Conservation (phyloP, 2,797 vertebrate species). For the Acanthopagrus latus region DNA sequence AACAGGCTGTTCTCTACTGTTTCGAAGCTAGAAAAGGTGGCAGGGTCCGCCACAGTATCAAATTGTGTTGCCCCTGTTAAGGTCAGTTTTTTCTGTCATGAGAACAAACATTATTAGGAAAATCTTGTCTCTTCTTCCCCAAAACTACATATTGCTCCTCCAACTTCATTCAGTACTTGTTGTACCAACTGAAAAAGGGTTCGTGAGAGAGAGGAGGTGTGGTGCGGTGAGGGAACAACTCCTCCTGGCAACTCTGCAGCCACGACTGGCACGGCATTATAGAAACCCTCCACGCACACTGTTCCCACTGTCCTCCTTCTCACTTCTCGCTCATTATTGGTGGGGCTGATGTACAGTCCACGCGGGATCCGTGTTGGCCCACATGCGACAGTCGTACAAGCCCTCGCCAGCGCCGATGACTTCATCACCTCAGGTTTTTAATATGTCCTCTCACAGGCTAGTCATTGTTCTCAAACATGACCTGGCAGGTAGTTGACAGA, state of each 20-base stretch:
- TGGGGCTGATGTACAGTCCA: background rate
- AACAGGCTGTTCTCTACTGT: too few relatives aligned
- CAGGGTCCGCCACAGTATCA: too few relatives aligned
- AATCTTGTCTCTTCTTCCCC: too few relatives aligned
- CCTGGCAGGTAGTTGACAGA: constrained; percentile 61
- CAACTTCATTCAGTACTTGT: background rate
- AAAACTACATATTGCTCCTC: background rate
- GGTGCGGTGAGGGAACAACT: constrained; percentile 15
- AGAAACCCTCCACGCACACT: background rate
- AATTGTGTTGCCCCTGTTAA: too few relatives aligned
- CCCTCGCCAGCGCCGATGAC: constrained; percentile 24
- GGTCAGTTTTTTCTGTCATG: too few relatives aligned
- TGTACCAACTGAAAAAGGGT: constrained; percentile 59
- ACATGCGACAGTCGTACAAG: constrained; percentile 2
- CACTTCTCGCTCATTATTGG: background rate
- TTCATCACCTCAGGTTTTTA: constrained; percentile 42
- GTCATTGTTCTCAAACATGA: constrained; percentile 56
- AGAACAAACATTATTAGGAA: too few relatives aligned
- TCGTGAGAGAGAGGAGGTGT: constrained; percentile 54
- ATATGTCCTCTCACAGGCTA: constrained; percentile 55
- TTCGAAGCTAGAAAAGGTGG: too few relatives aligned
- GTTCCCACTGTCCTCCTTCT: background rate
- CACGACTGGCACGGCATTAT: constrained; percentile 13
- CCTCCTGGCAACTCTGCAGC: constrained; percentile 41
- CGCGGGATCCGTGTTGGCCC: constrained; percentile 44